A percentile compares a stretch with the other conserved stretches of the same genome.
These are phyloP conservation scores for Polyommatus iphigenia DNA, from an alignment of 2,888 invertebrate genomes.

Conservation along the genomic window DNA sequence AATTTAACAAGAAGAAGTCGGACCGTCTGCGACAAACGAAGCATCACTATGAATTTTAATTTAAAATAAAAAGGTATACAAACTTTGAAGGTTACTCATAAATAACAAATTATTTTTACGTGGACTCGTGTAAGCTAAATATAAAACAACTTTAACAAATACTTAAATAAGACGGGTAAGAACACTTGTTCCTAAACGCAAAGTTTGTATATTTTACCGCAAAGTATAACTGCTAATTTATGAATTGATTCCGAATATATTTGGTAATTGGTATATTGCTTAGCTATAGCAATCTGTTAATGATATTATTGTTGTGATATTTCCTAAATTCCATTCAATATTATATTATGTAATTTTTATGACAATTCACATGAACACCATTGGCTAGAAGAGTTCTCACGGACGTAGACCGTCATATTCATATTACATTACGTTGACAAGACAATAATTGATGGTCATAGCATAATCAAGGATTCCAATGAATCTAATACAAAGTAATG, in stretches of 20 bases:
- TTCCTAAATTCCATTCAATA: background rate
- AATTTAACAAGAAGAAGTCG: background rate
- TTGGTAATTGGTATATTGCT: too few species aligned
- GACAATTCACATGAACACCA: background rate
- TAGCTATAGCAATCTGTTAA: too few species aligned
- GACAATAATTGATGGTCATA: background rate
- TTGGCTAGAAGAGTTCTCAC: conserved; percentile 4
- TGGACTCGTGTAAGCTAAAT: background rate
- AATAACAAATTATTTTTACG: conserved; percentile 8
- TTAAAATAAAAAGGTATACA: conserved; percentile 13
- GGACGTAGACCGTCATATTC: background rate
- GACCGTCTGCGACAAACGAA: background rate
- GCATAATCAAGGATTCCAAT: background rate
- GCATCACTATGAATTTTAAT: conserved; percentile 13
- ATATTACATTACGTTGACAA: background rate
- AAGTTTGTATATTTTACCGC: too few species aligned
- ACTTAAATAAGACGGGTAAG: background rate
- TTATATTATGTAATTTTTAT: background rate
- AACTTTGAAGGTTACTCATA: conserved; percentile 18
- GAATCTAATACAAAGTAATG: background rate
- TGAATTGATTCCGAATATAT: too few species aligned
- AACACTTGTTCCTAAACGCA: background rate
- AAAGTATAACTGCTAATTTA: too few species aligned
- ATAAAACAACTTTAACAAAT: background rate
- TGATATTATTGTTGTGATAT: background rate